Evolutionary conservation across 2,113 vertebrate species (phyloP), one percentile per base, ranked within the genome.

Genomic region (Nyctereutes procyonoides): DNA sequence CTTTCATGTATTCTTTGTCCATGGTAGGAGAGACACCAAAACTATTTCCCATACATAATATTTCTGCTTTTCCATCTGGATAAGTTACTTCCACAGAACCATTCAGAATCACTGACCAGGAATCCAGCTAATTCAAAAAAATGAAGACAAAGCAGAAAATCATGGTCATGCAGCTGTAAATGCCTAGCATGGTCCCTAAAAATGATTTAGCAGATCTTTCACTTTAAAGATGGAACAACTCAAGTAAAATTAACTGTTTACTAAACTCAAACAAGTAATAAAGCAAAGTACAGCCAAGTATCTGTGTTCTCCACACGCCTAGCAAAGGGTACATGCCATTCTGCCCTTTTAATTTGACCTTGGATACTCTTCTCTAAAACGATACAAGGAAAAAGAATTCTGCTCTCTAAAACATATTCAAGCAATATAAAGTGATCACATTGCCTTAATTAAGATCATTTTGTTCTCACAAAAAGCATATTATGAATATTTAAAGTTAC

Each of bases 1-100:
- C 99, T 98, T 99, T 99, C 99, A 99, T 99, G 95, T 99, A 99
- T 89, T 99, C 99, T 97, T 99, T 99, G 96, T 99, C 99, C 99
- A 99, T 99, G 84, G 99, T 99, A 63, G 99, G 99, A 0, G 99
- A 99, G 93, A 99, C 99, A 69, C 99, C 99, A 30, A 99, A 99
- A 96, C 99, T 99, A 98, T 99, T 99, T 60, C 99, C 99, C 99
- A 99, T 99, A 82, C 99, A 99, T 56, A 99, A 97, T 98, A 99
- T 99, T 98, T 99, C 99, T 62, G 99, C 99, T 97, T 99, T 99
- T 97, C 99, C 98, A 71, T 99, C 99, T 2, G 99, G 99, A 87
- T 99, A 99, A 1, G 99, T 99, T 98, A 99, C 99, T 97, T 99
- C 99, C 98, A 99, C 99, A 6, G 99, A 99, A 35, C 99, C 99